Base-by-base conservation (phyloP, 2,888 invertebrate genomes). In the Ophioninae sp. region DNA sequence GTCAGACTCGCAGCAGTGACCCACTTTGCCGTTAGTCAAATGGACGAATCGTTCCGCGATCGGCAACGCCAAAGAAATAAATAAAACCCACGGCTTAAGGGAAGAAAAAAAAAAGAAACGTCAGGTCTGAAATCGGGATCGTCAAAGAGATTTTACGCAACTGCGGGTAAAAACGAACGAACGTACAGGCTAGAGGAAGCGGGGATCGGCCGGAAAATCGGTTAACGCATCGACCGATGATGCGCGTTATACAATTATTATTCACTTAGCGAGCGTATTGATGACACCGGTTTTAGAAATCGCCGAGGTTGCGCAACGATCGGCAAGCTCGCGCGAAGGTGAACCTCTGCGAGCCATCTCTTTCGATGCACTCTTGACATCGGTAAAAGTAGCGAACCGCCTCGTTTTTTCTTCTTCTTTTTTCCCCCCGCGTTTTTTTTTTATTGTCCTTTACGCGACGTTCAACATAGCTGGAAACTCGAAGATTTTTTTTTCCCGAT, bases 281-380 rank as follows among this genome's bases (percentile, higher is more conserved):
- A 84, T 82, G 84, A 84, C 84, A 84, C 84, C 81, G 81, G 81
- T 84, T 79, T 83, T 84, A 84, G 84, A 84, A 84, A 84, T 84
- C 84, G 81, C 41, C 68, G 57, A 72, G 20, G 73, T 79, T 79
- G 57, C 79, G 84, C 81, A 81, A 84, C 69, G 56, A 44, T 21
- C 65, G 50, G 50, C 74, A 62, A 79, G 67, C 72, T 76, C 84
- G 67, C 72, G 72, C 84, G 84, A 84, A 84, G 84, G 84, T 84
- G 81, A 84, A 82, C 81, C 76, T 82, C 79, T 84, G 62, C 75
- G 30, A 30, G 72, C 75, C 70, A 70, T 73, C 79, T 68, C 75
- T 50, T 13, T 84, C 30, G 79, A 76, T 84, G 84, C 81, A 84
- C 81, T 84, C 79, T 84, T 84, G 84, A 84, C 81, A 82, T 61